Base-by-base conservation (phyloP, 2,113 vertebrate genomes). In the Climacteris rufus region DNA sequence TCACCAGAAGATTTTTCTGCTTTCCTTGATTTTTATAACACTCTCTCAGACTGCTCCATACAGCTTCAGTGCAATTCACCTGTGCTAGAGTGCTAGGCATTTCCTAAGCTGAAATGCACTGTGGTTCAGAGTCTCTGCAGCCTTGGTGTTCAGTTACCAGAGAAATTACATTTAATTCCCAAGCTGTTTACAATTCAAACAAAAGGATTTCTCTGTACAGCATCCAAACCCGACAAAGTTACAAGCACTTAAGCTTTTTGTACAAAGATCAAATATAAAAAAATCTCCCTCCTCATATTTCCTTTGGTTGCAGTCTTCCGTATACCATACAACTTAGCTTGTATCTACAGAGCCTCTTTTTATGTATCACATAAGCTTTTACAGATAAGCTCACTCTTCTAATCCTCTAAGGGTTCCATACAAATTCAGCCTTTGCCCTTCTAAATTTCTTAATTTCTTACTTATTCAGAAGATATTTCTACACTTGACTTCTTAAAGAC, bases 391-490 rank as follows among this genome's bases (percentile, higher is more conserved):
- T 54, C 0, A 0, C 56, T 65, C 68, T 92, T 92, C 33, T 86
- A 86, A 96, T 94, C 86, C 50, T 74, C 54, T 65, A 80, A 66
- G 19, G 30, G 16, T 61, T 85, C 53, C 66, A 63, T 12, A 72
- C 22, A 70, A 91, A 93, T 87, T 93, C 78, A 93, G 78, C 39
- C 28, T 77, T 86, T 92, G 65, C 27, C 59, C 19, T 91, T 71
- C 52, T 88, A 93, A 94, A 92, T n/a, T 30, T 86, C 82, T 93
- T 95, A 57, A 85, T 95, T 94, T 92, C 88, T 88, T 88, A 50
- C 28, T 80, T 66, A 80, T 74, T 90, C 92, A 74, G 70, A 92
- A 77, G 45, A 39, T 77, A 88, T 45, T 93, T 77, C 88, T 57
- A 65, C 39, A 83, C 27, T 81, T 74, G 20, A 87, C 50, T 90